These are phyloP conservation scores for Pteruthius melanotis DNA, from an alignment of 2,113 vertebrate genomes.

Conservation along the genomic window DNA sequence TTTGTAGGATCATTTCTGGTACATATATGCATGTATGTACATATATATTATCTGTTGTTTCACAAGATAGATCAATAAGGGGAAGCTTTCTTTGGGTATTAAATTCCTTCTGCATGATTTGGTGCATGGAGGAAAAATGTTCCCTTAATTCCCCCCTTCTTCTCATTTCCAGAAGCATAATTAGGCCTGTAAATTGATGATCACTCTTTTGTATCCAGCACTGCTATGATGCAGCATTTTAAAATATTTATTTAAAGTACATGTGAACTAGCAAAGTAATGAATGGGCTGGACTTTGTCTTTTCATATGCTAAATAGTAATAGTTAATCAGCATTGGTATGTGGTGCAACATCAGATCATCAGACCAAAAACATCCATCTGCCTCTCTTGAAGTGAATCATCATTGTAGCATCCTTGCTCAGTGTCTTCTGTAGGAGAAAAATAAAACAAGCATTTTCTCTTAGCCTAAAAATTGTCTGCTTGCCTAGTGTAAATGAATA, in stretches of 20 bases:
- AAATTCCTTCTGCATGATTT: background rate
- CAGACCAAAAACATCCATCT: slow-evolving; percentile 48
- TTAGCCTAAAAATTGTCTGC: background rate
- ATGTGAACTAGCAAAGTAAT: background rate
- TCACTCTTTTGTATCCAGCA: background rate
- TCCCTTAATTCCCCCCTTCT: background rate
- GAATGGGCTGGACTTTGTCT: slow-evolving; percentile 20
- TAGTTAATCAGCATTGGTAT: slow-evolving; percentile 27
- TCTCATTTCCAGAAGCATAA: background rate
- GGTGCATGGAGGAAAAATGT: background rate
- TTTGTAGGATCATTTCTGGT: background rate
- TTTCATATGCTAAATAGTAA: slow-evolving; percentile 33
- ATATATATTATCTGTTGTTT: background rate
- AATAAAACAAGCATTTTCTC: background rate
- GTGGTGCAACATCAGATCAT: slow-evolving; percentile 44
- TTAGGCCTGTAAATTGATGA: background rate
- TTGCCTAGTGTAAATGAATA: background rate
- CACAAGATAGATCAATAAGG: background rate
- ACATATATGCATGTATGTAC: accelerated
- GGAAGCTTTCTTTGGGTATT: background rate
- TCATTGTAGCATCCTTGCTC: background rate
- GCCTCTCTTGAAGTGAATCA: slow-evolving; percentile 30
- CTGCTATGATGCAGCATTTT: background rate
- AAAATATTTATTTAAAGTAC: background rate
- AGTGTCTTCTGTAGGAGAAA: background rate